A percentile compares a stretch with the other conserved stretches of the same genome.
phyloP scores from a whole-genome alignment of 2,113 vertebrate species.

The Echinops telfairi region DNA sequence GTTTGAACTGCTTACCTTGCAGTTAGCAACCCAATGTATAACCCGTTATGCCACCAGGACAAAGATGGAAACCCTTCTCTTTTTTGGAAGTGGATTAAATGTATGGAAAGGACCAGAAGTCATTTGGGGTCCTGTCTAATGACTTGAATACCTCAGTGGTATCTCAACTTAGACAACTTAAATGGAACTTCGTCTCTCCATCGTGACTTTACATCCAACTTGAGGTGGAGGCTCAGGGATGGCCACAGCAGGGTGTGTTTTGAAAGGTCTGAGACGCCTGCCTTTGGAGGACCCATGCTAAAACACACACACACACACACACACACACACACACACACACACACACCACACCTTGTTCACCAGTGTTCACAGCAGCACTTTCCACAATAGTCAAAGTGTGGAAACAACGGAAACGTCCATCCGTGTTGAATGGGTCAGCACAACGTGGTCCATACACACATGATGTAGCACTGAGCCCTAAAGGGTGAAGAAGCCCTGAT shows the following conservation, averaged over 20 bases:
- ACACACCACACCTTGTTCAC: neutral
- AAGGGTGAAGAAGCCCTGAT: neutral
- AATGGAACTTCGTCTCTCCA: accelerated
- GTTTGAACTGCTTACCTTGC: too few species aligned
- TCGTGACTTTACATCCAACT: accelerated
- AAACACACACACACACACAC: neutral
- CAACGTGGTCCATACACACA: neutral
- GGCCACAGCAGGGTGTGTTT: neutral
- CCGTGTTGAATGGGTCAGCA: too few species aligned
- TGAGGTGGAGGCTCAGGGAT: neutral
- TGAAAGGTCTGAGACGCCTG: neutral
- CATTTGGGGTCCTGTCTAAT: neutral
- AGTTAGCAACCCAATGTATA: too few species aligned
- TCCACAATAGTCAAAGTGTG: neutral
- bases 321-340: neutral
- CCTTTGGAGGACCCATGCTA: neutral
- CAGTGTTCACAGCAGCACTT: neutral
- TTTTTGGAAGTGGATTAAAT: slow-evolving; percentile 13
- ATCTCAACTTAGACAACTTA: neutral
- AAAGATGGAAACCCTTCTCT: neutral
- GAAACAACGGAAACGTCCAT: neutral
- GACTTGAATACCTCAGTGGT: neutral
- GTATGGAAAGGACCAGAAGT: slow-evolving; percentile 31
- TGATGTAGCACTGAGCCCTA: neutral
- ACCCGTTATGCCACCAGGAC: neutral